A percentile compares a stretch with the other conserved stretches of the same genome.
Conservation (phyloP, 2,797 vertebrate species). For the Cygnus olor region DNA sequence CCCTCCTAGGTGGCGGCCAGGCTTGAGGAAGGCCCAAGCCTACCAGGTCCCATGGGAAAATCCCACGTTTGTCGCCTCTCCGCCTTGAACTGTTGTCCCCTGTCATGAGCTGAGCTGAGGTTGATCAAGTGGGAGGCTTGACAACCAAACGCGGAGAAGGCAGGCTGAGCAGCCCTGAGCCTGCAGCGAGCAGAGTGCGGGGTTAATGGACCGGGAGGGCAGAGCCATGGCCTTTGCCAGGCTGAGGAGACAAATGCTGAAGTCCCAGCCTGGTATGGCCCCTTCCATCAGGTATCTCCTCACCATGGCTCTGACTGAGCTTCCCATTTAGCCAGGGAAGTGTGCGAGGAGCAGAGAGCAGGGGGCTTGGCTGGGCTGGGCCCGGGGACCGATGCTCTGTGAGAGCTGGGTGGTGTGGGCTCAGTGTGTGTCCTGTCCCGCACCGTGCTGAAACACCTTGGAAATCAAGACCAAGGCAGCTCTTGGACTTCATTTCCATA, state of each 20-base stretch:
- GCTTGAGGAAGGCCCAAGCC: neutral
- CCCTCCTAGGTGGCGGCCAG: neutral
- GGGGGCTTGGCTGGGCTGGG: accelerated
- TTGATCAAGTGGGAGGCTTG: accelerated
- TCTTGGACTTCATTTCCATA: neutral
- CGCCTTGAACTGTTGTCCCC: neutral
- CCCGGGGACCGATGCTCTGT: neutral
- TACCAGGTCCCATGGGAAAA: neutral
- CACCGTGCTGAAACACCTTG: neutral
- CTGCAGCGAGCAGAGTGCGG: accelerated
- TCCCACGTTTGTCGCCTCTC: neutral
- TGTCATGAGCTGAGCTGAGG: neutral
- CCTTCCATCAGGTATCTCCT: neutral
- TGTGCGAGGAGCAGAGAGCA: neutral
- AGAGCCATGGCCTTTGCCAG: neutral
- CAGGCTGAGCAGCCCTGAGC: neutral
- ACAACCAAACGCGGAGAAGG: neutral
- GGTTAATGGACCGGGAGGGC: neutral
- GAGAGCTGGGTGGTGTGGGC: neutral
- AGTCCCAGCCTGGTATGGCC: neutral
- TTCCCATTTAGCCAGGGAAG: neutral
- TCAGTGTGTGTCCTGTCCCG: neutral
- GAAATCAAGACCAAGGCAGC: neutral
- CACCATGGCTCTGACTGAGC: neutral
- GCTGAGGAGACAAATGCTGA: neutral